A percentile compares a stretch with the other conserved stretches of the same genome.
Conservation (phyloP, 2,888 invertebrate genomes). For the Deroplatys truncata region DNA sequence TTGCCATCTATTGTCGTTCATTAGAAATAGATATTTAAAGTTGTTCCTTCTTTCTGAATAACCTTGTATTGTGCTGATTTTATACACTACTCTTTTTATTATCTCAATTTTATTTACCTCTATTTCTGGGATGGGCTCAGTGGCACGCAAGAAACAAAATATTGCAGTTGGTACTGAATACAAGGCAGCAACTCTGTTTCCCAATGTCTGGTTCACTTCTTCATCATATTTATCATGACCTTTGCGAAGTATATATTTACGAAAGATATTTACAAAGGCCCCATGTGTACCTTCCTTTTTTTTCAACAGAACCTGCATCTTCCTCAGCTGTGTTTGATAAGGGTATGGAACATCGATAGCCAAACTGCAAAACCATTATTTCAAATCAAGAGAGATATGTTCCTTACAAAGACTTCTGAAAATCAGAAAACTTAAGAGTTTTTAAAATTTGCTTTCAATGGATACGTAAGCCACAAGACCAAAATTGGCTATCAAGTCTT, state of each 20-base stretch:
- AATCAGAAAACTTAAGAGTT: no score
- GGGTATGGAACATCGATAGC: conserved; percentile 45
- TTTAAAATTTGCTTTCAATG: no score
- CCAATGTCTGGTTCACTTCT: conserved; percentile 52
- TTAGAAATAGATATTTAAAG: no score
- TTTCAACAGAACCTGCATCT: conserved; percentile 50
- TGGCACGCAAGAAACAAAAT: conserved; percentile 60
- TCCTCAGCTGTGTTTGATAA: conserved; percentile 52
- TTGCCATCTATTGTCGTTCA: no score
- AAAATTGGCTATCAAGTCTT: no score
- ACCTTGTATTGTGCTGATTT: no score
- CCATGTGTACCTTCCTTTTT: conserved; percentile 43
- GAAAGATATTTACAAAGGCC: no score
- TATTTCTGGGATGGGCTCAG: conserved; percentile 48
- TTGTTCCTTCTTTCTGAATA: no score
- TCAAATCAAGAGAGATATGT: background rate
- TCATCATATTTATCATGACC: no score
- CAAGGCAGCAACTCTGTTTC: conserved; percentile 59
- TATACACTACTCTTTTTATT: no score
- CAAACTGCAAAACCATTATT: conserved; percentile 35
- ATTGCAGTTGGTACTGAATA: conserved; percentile 70
- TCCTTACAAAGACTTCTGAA: background rate
- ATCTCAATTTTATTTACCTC: conserved; percentile 40
- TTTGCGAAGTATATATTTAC: no score
- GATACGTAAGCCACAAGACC: no score